Conservation (phyloP, 2,797 vertebrate species). For the Taeniopygia guttata region DNA sequence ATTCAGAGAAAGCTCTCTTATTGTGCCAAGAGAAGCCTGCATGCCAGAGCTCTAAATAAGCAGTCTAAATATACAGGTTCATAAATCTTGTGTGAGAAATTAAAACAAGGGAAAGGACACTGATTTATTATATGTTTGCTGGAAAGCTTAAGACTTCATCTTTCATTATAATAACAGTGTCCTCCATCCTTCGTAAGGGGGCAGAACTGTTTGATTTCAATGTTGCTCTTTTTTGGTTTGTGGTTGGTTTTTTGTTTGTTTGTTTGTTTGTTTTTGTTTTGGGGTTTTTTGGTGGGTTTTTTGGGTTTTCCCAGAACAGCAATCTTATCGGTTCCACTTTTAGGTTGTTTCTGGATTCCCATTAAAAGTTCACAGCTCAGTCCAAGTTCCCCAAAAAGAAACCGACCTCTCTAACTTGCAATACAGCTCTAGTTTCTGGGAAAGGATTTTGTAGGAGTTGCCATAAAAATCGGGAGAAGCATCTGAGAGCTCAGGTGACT, state of each 20-base stretch:
- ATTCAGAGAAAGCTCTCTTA: constrained; percentile 24
- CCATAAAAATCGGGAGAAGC: neutral
- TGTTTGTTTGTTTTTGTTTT: too few relatives aligned
- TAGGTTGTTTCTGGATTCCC: neutral
- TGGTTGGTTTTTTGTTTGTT: too few relatives aligned
- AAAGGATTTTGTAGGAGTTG: neutral
- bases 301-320: neutral
- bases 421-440: neutral
- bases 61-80: constrained; percentile 46
- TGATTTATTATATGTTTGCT: constrained; percentile 53
- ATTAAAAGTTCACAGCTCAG: neutral
- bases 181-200: neutral
- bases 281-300: neutral
- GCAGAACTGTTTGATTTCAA: constrained; percentile 39
- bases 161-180: constrained; percentile 25
- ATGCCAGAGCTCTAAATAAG: constrained; percentile 40
- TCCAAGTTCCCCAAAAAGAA: neutral
- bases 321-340: neutral
- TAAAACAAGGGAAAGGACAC: constrained; percentile 47
- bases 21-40: constrained; percentile 28
- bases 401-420: neutral
- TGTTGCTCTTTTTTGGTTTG: neutral
- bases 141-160: constrained; percentile 28
- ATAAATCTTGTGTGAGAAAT: constrained; percentile 61
- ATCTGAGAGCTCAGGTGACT: neutral